These are phyloP conservation scores for Sogatella furcifera DNA, from an alignment of 1,140 invertebrate species.

Conservation along the genomic window DNA sequence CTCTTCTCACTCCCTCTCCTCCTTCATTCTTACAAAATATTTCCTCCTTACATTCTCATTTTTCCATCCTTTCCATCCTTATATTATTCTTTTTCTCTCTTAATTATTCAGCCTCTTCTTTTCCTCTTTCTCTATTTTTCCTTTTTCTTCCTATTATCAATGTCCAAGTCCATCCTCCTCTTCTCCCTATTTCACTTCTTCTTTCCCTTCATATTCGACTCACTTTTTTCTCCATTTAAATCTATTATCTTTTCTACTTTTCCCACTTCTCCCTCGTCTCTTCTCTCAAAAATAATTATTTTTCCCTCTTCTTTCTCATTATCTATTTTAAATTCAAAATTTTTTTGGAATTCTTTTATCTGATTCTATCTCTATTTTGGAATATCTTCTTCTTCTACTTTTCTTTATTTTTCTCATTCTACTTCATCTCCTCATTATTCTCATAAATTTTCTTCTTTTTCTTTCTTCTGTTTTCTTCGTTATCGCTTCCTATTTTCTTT, in stretches of 20 bases:
- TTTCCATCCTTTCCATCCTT: neutral
- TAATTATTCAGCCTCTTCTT: neutral
- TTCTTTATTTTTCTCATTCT: neutral
- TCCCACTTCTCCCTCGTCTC: too few species aligned
- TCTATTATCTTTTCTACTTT: too few species aligned
- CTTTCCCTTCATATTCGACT: neutral
- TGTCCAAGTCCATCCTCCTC: neutral
- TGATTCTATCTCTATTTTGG: too few species aligned
- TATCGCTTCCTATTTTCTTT: neutral
- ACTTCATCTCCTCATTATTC: neutral
- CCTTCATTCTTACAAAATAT: too few species aligned
- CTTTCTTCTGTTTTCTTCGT: too few species aligned
- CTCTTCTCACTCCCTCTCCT: neutral
- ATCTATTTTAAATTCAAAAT: too few species aligned
- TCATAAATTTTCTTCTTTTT: too few species aligned
- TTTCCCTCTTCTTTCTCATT: too few species aligned
- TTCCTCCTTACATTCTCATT: neutral
- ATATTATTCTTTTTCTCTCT: neutral
- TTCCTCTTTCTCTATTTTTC: neutral
- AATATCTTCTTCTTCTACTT: conserved; percentile 1
- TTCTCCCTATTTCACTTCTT: neutral
- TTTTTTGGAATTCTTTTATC: too few species aligned
- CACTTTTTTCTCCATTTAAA: too few species aligned
- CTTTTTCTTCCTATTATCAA: neutral
- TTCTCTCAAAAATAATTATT: too few species aligned